Base-by-base conservation (phyloP, 2,797 vertebrate species). In the Pristis pectinata region DNA sequence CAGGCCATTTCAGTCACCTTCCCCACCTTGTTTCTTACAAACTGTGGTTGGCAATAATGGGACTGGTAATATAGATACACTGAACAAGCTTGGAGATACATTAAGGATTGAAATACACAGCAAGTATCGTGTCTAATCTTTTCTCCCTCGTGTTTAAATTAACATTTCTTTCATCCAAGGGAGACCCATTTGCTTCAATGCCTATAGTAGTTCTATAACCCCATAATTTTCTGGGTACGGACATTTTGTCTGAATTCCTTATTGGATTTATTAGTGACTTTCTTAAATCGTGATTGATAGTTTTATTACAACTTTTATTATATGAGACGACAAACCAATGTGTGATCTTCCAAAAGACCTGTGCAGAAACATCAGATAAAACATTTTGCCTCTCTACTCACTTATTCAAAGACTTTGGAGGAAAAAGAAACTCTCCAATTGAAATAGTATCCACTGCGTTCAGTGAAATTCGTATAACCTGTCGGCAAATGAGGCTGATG, bases 351-450 rank as follows among this genome's bases (percentile, higher is more conserved):
- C 24, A 94, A 56, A 41, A 4, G 53, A 9, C 41, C 24, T 3
- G 56, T 44, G 80, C 67, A 87, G 37, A 95, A 22, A 56, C 15
- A 67, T 34, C 0, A 13, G 34, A 89, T n/a, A 61, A 87, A n/a
- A n/a, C 56, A 59, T 59, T 87, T 87, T 34, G 34, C 53, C n/a
- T 56, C 9, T 15, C 59, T 76, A 85, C 98, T 95, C 97, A 99
- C 99, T 97, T 99, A 97, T 98, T 99, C 4, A 99, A 97, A 2
- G 99, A 99, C 41, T 98, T 99, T 0, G 98, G 98, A 19, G 99
- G 99, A 95, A 99, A 99, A 95, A 98, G 97, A 74, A 99, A 99
- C 95, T 98, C 98, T 3, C 99, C 99, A 0, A 97, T 95, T 0
- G 99, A 99, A 97, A 99, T 97, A 94, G 99, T 99, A 95, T 99